phyloP scores from a whole-genome alignment of 2,797 vertebrate genomes.

The Gymnocypris eckloni region DNA sequence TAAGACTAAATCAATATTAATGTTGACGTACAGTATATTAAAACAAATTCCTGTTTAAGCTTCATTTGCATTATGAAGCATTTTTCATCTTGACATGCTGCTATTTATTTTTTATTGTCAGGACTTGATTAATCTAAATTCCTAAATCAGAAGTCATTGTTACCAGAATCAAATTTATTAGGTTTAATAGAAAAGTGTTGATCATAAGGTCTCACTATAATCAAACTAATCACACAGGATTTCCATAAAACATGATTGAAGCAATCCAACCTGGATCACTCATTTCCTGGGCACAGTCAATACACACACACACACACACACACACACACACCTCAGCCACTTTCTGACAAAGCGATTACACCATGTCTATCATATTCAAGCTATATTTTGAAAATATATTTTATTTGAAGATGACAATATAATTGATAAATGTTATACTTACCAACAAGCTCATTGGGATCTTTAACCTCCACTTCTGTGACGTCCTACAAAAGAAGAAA shows the following conservation, averaged over 20 bases:
- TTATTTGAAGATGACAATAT: not conserved
- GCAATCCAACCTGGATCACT: slow-evolving; percentile 17
- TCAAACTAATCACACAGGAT: slow-evolving; percentile 14
- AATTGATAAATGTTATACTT: slow-evolving; percentile 68
- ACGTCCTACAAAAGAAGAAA: slow-evolving; percentile 79
- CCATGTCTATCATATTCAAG: not conserved
- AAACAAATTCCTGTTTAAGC: not conserved
- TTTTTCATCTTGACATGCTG: not conserved
- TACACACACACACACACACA: not conserved
- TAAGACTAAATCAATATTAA: not conserved
- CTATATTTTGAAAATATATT: not conserved
- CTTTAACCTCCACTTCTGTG: slow-evolving; percentile 85
- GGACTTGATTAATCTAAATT: not conserved
- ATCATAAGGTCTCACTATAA: not conserved
- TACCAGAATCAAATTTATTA: not conserved
- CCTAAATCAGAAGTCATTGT: not conserved
- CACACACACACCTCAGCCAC: not conserved
- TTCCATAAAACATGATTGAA: not conserved
- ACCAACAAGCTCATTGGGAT: slow-evolving; percentile 97
- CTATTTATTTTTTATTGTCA: not conserved
- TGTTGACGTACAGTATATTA: not conserved
- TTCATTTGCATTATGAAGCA: not conserved
- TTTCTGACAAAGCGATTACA: not conserved
- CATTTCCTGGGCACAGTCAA: slow-evolving; percentile 32
- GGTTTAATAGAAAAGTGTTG: not conserved